These are phyloP conservation scores for Strongylocentrotus purpuratus DNA, from an alignment of 35 echinoderm and acorn worm genomes.

Conservation along the genomic window DNA sequence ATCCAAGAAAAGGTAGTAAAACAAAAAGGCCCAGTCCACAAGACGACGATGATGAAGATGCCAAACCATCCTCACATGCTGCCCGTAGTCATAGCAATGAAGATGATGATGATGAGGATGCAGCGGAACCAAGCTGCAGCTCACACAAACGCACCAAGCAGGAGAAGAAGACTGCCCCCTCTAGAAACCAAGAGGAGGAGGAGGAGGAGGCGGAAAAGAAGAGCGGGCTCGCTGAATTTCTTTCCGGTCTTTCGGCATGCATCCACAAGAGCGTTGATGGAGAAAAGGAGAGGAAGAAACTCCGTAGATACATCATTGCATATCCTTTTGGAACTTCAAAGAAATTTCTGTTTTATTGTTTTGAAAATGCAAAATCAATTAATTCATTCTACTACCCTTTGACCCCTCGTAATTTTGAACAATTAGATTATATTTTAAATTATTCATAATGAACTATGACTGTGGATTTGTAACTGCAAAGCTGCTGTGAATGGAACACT, in stretches of 20 bases:
- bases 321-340: constrained; percentile 66
- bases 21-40: neutral
- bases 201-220: neutral
- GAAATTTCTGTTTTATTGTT: no score
- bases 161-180: neutral
- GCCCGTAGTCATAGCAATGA: neutral
- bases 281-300: constrained; percentile 61
- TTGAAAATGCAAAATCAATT: no score
- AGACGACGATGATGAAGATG: neutral
- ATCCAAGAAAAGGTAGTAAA: constrained; percentile 52
- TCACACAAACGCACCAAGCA: neutral
- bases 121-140: no score
- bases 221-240: constrained; percentile 53
- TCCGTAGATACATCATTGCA: constrained; percentile 78
- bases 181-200: neutral
- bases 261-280: constrained; percentile 31
- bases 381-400: neutral
- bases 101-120: neutral
- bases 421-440: neutral
- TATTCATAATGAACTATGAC: neutral
- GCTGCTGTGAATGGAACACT: neutral
- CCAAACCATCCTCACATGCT: neutral
- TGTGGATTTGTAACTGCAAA: neutral
- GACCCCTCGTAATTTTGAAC: neutral
- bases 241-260: constrained; percentile 57